Conservation (phyloP, 2,113 vertebrate species). For the Cyanoliseus patagonus region DNA sequence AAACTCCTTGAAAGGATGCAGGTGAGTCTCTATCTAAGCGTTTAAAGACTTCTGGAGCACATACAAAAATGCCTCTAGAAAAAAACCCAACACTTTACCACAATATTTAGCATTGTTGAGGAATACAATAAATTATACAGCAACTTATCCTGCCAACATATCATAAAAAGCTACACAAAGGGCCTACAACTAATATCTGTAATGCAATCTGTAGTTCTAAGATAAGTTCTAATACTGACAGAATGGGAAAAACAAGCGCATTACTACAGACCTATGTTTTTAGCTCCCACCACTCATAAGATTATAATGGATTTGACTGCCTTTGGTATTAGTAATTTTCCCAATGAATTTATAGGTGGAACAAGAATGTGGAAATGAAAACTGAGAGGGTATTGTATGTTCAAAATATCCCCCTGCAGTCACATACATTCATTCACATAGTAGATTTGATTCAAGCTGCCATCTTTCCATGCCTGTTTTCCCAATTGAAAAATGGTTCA, state of each 20-base stretch:
- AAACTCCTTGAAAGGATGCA: background rate
- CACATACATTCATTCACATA: background rate
- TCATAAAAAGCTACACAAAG: slow-evolving; percentile 63
- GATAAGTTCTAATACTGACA: slow-evolving; percentile 47
- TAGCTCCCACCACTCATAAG: slow-evolving; percentile 47
- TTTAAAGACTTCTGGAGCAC: slow-evolving; percentile 1
- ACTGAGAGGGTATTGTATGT: slow-evolving; percentile 51
- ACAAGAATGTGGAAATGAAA: slow-evolving; percentile 66
- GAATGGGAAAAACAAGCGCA: slow-evolving; percentile 50
- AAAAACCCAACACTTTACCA: background rate
- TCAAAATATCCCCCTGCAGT: slow-evolving; percentile 15
- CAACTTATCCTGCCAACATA: slow-evolving; percentile 20
- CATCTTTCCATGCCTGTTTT: background rate
- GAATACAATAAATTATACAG: slow-evolving; percentile 33
- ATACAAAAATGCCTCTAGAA: background rate
- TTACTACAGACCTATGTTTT: slow-evolving; percentile 27
- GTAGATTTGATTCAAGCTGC: background rate
- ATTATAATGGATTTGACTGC: slow-evolving; percentile 54
- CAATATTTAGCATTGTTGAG: slow-evolving; percentile 56
- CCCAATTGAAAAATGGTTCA: background rate
- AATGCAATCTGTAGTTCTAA: slow-evolving; percentile 59
- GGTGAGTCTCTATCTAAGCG: background rate
- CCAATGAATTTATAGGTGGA: slow-evolving; percentile 44
- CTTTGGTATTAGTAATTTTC: slow-evolving; percentile 58
- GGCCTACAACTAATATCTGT: slow-evolving; percentile 27